Percentiles rank a stretch among this genome's conserved stretches.
Evolutionary conservation across 2,113 vertebrate species (phyloP).

Genomic region (Syrrhaptes paradoxus): DNA sequence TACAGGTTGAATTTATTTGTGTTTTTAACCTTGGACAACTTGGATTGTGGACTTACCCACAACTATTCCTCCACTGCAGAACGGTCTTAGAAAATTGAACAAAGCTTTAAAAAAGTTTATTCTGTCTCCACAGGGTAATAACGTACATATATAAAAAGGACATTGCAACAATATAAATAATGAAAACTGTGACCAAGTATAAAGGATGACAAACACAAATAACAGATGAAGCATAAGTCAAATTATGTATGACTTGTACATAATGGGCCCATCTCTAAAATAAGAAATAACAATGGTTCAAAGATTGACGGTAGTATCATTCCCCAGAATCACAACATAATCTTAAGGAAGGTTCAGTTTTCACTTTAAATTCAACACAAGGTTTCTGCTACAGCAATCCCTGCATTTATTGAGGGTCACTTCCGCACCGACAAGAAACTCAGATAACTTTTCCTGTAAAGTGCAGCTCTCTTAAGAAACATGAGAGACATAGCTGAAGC

Average conservation of each 20-base stretch:
- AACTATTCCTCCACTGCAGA: background rate
- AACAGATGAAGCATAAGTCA: background rate
- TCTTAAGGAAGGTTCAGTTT: background rate
- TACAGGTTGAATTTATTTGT: background rate
- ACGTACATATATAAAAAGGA: background rate
- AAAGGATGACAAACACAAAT: background rate
- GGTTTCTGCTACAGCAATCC: background rate
- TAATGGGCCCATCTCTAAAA: background rate
- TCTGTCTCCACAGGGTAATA: background rate
- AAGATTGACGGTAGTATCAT: background rate
- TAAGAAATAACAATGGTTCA: background rate
- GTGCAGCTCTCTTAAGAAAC: background rate
- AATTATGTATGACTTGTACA: accelerated
- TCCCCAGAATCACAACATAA: background rate
- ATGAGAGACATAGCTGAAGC: background rate
- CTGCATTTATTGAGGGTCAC: background rate
- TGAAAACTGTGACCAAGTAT: background rate
- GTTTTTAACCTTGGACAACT: background rate
- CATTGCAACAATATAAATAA: background rate
- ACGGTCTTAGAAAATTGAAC: background rate
- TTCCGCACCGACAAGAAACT: background rate
- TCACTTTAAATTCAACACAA: background rate
- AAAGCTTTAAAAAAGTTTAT: background rate
- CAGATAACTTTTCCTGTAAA: background rate
- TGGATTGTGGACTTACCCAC: background rate